These are phyloP conservation scores for Artibeus lituratus DNA, from an alignment of 2,797 vertebrate species.

Conservation along the genomic window DNA sequence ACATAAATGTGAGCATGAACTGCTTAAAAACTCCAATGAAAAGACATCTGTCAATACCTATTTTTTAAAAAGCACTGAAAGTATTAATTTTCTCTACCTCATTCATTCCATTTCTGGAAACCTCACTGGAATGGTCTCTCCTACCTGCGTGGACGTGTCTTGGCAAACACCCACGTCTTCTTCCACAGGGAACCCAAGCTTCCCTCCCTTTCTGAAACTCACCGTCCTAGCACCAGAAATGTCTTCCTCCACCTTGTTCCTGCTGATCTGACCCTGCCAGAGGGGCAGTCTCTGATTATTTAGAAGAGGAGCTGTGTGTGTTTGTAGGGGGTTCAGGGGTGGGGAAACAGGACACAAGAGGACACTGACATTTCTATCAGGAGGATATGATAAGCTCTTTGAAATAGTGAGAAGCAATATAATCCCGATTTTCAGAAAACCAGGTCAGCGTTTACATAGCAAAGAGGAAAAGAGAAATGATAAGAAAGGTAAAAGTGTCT, in stretches of 20 bases:
- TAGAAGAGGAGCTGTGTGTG: neutral
- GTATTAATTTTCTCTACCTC: neutral
- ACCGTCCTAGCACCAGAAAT: neutral
- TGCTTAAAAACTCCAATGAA: neutral
- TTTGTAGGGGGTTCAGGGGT: too few relatives aligned
- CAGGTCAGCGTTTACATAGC: neutral
- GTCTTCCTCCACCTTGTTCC: neutral
- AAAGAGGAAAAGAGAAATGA: neutral
- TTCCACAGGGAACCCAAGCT: neutral
- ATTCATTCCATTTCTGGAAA: neutral
- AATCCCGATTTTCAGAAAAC: conserved; percentile 17
- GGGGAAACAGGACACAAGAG: neutral
- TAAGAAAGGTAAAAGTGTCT: neutral
- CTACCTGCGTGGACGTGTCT: neutral
- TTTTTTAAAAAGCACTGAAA: neutral
- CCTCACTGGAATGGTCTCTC: neutral
- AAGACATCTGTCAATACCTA: neutral
- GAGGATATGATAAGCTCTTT: neutral
- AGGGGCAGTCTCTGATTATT: neutral
- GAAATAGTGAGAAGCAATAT: neutral
- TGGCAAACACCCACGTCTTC: neutral
- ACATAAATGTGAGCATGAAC: conserved; percentile 4
- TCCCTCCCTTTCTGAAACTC: neutral
- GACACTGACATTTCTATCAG: neutral
- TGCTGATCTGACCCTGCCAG: neutral